Evolutionary conservation across 2,888 invertebrate genomes (phyloP).

Genomic region (Eupithecia centaureata): DNA sequence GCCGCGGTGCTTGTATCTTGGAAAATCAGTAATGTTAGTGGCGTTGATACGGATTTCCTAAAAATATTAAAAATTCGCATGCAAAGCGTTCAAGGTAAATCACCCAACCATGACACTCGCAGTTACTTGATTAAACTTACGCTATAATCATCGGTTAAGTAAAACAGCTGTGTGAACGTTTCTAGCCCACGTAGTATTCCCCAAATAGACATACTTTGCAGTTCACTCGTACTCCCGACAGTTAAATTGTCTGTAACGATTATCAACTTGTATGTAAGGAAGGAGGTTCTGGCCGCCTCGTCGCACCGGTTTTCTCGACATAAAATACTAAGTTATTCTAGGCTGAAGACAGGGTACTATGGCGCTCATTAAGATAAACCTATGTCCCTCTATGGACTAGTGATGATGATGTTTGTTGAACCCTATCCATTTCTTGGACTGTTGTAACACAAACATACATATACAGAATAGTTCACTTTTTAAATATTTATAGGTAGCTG

Average conservation of each 20-base stretch:
- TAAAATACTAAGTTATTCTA: background rate
- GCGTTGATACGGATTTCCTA: constrained; percentile 87
- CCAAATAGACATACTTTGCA: constrained; percentile 86
- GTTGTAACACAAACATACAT: background rate
- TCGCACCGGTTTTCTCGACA: background rate
- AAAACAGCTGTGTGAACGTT: constrained; percentile 91
- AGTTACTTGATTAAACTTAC: constrained; percentile 38
- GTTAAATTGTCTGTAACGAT: constrained; percentile 52
- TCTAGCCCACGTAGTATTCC: constrained; percentile 93
- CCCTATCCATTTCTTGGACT: background rate
- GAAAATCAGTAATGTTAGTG: constrained; percentile 89
- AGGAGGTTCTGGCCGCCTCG: background rate
- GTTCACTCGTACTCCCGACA: constrained; percentile 41
- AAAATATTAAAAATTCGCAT: constrained; percentile 16
- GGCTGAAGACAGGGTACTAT: background rate
- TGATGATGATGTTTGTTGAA: background rate
- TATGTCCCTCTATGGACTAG: background rate
- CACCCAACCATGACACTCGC: background rate
- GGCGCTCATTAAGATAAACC: background rate
- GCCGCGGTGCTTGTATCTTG: constrained; percentile 92
- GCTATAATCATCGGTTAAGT: constrained; percentile 57
- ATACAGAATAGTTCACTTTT: background rate
- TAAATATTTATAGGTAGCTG: background rate
- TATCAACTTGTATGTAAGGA: background rate
- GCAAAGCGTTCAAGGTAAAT: background rate